phyloP scores from a whole-genome alignment of 2,797 vertebrate genomes.

The Lophura swinhoii region DNA sequence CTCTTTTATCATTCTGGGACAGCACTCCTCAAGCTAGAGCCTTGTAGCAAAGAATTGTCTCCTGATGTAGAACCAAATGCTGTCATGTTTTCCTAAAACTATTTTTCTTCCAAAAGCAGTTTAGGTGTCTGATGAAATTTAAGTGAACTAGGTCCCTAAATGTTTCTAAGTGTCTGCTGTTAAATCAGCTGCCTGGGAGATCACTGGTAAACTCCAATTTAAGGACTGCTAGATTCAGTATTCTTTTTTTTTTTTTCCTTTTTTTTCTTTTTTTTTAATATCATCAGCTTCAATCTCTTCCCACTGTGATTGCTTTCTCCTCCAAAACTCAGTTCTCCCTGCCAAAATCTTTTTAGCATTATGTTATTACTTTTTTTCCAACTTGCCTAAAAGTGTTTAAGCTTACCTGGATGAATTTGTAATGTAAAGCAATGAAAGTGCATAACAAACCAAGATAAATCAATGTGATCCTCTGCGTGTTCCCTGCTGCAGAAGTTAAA shows the following conservation, averaged over 20 bases:
- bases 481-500: background rate
- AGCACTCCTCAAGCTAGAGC: background rate
- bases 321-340: background rate
- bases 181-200: background rate
- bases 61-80: background rate
- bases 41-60: background rate
- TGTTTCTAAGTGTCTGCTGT: background rate
- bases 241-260: background rate
- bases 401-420: background rate
- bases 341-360: background rate
- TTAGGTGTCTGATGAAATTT: background rate
- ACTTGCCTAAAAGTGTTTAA: slow-evolving; percentile 2
- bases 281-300: background rate
- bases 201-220: background rate
- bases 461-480: background rate
- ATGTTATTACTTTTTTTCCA: background rate
- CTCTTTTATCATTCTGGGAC: background rate
- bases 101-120: background rate
- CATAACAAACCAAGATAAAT: background rate
- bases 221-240: background rate
- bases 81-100: background rate
- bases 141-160: background rate
- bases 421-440: background rate
- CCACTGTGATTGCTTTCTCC: background rate
- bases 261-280: too few species aligned